Evolutionary conservation across 2,797 vertebrate genomes (phyloP).

Genomic region (Nyctibius grandis): DNA sequence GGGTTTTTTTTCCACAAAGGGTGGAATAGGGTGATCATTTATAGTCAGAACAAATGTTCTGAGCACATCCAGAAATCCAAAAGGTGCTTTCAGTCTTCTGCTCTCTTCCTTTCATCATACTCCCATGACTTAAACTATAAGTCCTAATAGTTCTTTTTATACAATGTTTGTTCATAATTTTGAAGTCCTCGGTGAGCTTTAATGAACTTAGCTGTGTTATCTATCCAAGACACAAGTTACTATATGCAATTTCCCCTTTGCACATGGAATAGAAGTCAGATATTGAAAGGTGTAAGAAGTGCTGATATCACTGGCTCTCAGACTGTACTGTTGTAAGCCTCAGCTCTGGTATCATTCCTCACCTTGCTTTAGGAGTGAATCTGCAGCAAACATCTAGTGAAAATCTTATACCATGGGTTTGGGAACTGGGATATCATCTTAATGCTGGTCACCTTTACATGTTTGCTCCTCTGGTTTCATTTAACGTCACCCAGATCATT

Average conservation of each 20-base stretch:
- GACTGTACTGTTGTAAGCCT: not conserved
- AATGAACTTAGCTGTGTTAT: not conserved
- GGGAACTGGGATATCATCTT: not conserved
- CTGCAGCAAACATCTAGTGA: not conserved
- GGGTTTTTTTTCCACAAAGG: not conserved
- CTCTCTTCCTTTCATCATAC: not conserved
- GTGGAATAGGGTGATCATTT: not conserved
- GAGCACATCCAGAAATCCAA: not conserved
- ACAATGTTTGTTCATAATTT: not conserved
- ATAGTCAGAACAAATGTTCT: not conserved
- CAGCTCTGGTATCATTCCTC: not conserved
- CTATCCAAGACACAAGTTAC: not conserved
- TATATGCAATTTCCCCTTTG: not conserved
- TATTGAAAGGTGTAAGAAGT: not conserved
- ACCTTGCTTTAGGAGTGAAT: not conserved
- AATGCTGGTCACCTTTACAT: not conserved
- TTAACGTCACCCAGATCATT: constrained; percentile 24
- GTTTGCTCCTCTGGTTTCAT: constrained; percentile 10
- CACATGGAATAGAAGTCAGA: not conserved
- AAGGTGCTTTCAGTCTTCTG: not conserved
- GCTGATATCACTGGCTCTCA: not conserved
- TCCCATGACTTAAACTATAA: not conserved
- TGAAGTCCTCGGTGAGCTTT: not conserved
- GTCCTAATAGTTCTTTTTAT: not conserved
- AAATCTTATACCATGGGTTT: not conserved